phyloP scores from a whole-genome alignment of 1,140 invertebrate species.

The Philopotamus ludificatus region DNA sequence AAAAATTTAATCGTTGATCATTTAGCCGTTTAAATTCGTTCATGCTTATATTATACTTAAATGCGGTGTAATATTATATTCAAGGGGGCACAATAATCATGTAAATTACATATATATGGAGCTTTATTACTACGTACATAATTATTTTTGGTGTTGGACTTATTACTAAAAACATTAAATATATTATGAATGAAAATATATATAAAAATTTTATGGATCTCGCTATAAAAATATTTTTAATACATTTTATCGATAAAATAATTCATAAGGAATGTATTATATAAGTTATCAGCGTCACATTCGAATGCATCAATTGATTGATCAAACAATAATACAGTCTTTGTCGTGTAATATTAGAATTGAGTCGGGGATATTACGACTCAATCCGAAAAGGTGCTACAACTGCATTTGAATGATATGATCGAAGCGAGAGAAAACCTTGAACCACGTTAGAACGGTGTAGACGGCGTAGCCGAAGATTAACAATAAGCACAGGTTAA shows the following conservation, averaged over 20 bases:
- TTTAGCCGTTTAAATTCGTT: not conserved
- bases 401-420: constrained; percentile 1
- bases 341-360: not conserved
- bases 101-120: not conserved
- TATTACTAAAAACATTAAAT: not conserved
- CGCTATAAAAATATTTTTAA: not conserved
- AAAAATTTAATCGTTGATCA: not conserved
- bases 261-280: not conserved
- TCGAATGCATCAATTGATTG: not conserved
- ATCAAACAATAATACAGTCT: not conserved
- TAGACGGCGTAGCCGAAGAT: constrained; percentile 20
- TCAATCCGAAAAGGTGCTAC: not conserved
- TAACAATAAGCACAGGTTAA: constrained; percentile 16
- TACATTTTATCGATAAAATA: not conserved
- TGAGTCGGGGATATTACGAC: no score
- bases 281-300: no score
- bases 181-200: not conserved
- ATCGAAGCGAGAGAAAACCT: not conserved
- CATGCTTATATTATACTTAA: not conserved
- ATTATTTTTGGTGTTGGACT: not conserved
- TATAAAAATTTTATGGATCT: not conserved
- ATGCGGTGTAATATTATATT: not conserved
- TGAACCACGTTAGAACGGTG: constrained; percentile 21
- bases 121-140: not conserved
- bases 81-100: not conserved